Conservation (phyloP, 1,140 invertebrate genomes). For the Drosophila auraria region DNA sequence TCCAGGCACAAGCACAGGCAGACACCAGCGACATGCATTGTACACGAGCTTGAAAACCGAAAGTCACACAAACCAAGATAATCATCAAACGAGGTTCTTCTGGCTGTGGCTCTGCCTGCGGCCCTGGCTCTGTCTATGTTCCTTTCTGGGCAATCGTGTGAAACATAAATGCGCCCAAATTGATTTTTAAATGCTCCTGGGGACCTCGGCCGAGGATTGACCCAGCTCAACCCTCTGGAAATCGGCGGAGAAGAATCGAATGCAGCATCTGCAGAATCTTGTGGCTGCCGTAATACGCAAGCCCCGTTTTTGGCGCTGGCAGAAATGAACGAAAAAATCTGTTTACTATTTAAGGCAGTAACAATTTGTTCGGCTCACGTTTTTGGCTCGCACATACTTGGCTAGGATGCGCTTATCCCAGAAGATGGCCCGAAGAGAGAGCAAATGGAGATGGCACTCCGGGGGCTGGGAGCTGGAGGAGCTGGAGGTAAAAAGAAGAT, state of each 20-base stretch:
- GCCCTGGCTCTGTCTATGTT: background rate
- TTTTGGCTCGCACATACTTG: conserved; percentile 63
- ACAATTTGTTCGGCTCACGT: conserved; percentile 72
- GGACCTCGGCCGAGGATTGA: conserved; percentile 47
- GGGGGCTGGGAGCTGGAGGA: background rate
- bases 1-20: conserved; percentile 27
- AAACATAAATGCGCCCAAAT: conserved; percentile 66
- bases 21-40: conserved; percentile 42
- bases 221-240: conserved; percentile 65
- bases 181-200: conserved; percentile 64
- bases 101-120: background rate
- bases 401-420: conserved; percentile 39
- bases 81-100: conserved; percentile 50
- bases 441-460: conserved; percentile 9
- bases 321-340: conserved; percentile 45
- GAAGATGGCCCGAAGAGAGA: background rate
- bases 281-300: conserved; percentile 54
- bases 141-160: conserved; percentile 60
- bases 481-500: background rate
- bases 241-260: conserved; percentile 44
- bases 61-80: conserved; percentile 57
- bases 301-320: conserved; percentile 41
- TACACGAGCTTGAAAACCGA: conserved; percentile 63
- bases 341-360: conserved; percentile 65
- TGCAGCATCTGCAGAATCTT: conserved; percentile 1